Evolutionary conservation across 2,113 vertebrate species (phyloP).

Genomic region (Phalacrocorax pelagicus): DNA sequence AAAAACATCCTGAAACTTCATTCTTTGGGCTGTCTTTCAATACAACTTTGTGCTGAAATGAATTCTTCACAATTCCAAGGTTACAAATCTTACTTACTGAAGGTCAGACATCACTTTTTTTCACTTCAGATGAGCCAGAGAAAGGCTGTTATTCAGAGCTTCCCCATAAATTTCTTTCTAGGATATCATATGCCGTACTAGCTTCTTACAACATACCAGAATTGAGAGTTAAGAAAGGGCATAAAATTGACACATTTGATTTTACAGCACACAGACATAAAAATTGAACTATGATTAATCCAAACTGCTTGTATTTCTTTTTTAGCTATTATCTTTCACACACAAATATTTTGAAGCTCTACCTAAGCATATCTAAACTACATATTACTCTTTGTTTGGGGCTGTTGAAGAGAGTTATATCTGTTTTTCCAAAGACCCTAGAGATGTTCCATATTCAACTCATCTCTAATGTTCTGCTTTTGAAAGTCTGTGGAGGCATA

Average conservation of each 20-base stretch:
- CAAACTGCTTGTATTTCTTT: not conserved
- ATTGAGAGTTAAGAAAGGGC: not conserved
- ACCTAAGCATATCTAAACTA: not conserved
- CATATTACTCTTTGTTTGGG: not conserved
- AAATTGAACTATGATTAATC: not conserved
- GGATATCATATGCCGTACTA: fast-evolving
- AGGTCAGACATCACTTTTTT: not conserved
- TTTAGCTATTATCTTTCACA: not conserved
- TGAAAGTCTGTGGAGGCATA: not conserved
- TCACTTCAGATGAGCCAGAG: not conserved
- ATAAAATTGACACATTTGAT: not conserved
- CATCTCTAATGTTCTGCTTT: not conserved
- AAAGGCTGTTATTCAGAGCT: not conserved
- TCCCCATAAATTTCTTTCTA: not conserved
- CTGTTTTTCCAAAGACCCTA: not conserved
- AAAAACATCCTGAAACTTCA: not conserved
- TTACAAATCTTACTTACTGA: not conserved
- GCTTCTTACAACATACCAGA: not conserved
- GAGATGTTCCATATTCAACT: not conserved
- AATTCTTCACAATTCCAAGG: not conserved
- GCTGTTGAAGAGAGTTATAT: not conserved
- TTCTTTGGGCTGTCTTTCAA: not conserved
- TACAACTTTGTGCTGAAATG: not conserved
- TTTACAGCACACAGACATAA: not conserved
- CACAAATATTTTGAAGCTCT: not conserved